Evolutionary conservation across 2,888 invertebrate species (phyloP), one percentile per base, ranked within the genome.

Genomic region (Malacosoma neustria): DNA sequence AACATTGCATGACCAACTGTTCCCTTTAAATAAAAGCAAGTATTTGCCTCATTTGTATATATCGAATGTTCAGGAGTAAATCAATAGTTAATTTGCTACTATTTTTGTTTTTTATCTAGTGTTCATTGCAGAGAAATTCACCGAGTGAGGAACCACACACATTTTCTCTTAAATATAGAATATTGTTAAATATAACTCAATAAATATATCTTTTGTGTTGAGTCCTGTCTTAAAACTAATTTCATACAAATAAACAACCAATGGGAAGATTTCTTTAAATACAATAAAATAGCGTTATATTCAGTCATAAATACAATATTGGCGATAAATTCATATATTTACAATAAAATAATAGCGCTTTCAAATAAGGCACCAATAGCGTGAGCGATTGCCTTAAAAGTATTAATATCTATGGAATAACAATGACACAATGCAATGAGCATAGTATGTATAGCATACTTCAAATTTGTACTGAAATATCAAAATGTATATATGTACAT

Each of bases 341-440:
- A 52, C 34, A 35, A 30, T 30, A 38, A 22, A n/a, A 22, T 34
- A 14, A 12, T 34, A 54, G 51, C 41, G 41, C 39, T 41, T 42
- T 48, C 46, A 57, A 54, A 61, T 69, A 73, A 75, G 74, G 73
- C 72, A 74, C 73, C 70, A 56, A 29, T 38, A 29, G 13, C 5
- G 11, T 31, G 31, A 31, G 22, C 22, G 9, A 7, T 22, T 22
- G 22, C 22, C 22, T 22, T 22, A 22, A 22, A 22, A 22, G 5
- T 22, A 22, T 7, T 22, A 22, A 22, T 22, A 22, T 35, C 11
- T 11, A 32, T 13, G 14, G 11, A 13, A 30, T 11, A 15, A 22
- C 3, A 22, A 32, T 36, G 36, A 37, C 33, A 37, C 37, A 37
- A 13, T 35, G 9, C 11, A 36, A 12, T 13, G 30, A 35, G 31